These are phyloP conservation scores for Steatornis caripensis DNA, from an alignment of 2,113 vertebrate species.

Conservation along the genomic window DNA sequence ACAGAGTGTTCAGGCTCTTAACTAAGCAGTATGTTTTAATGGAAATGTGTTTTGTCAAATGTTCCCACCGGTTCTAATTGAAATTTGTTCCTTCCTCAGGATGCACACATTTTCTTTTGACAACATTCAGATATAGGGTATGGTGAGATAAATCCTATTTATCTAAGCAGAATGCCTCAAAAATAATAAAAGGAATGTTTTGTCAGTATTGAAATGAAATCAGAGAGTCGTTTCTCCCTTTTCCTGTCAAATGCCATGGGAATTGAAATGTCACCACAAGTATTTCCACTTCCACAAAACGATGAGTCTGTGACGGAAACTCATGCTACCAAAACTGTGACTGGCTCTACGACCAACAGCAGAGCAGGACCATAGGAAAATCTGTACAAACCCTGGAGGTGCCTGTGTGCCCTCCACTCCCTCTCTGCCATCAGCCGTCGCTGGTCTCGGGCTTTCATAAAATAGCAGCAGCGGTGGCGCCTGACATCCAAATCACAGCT, in stretches of 20 bases:
- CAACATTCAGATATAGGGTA: background rate
- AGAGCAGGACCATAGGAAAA: background rate
- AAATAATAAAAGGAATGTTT: background rate
- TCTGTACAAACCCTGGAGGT: background rate
- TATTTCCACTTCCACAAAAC: background rate
- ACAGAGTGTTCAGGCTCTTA: background rate
- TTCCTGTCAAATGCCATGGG: background rate
- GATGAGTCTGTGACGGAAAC: background rate
- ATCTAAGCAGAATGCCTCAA: background rate
- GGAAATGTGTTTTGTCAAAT: background rate
- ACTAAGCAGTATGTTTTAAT: background rate
- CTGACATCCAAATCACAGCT: background rate
- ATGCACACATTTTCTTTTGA: background rate
- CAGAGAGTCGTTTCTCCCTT: background rate
- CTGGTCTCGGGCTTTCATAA: background rate
- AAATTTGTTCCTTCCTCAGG: background rate
- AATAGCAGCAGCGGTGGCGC: background rate
- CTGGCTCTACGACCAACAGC: background rate
- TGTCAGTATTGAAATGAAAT: background rate
- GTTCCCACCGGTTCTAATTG: background rate
- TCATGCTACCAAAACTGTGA: background rate
- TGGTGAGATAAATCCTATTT: background rate
- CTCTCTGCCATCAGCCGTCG: fast-evolving
- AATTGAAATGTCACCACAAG: background rate
- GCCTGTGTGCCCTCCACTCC: too few relatives aligned